Evolutionary conservation across 2,888 invertebrate genomes (phyloP).

Genomic region (Pyrgus malvae): DNA sequence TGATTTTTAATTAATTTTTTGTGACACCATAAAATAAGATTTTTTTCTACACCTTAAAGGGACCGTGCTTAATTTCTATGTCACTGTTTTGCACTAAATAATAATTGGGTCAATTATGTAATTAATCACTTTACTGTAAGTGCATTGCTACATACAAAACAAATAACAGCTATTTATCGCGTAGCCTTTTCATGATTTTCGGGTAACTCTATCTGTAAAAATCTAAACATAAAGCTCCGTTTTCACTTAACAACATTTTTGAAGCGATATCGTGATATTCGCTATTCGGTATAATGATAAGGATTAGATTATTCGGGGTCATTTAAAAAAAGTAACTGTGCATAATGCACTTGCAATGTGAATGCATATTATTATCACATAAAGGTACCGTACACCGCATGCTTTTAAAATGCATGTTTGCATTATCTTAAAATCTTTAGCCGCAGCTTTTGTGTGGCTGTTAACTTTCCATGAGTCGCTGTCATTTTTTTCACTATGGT

Average conservation of each 20-base stretch:
- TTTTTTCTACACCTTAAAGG: no score
- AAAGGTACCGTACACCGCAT: slow-evolving; percentile 57
- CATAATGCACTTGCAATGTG: slow-evolving; percentile 37
- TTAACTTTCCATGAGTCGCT: slow-evolving; percentile 63
- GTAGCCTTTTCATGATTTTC: no score
- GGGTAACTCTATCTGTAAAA: no score
- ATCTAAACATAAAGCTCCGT: neutral
- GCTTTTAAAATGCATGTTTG: slow-evolving; percentile 58
- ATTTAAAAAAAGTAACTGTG: slow-evolving; percentile 37
- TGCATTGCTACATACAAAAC: no score
- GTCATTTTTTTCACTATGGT: slow-evolving; percentile 54
- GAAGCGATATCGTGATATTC: slow-evolving; percentile 16
- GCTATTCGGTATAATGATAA: slow-evolving; percentile 17
- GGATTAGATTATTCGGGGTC: slow-evolving; percentile 25
- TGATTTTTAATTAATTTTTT: slow-evolving; percentile 11
- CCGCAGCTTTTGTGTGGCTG: slow-evolving; percentile 54
- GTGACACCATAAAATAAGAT: no score
- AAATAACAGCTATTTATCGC: no score
- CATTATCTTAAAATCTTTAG: slow-evolving; percentile 53
- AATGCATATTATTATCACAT: slow-evolving; percentile 42
- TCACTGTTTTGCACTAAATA: no score
- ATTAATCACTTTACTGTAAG: no score
- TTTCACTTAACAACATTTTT: slow-evolving; percentile 13
- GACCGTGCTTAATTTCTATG: no score
- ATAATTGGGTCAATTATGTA: no score